These are phyloP conservation scores for Penelope pileata DNA, from an alignment of 2,113 vertebrate genomes.

Conservation along the genomic window DNA sequence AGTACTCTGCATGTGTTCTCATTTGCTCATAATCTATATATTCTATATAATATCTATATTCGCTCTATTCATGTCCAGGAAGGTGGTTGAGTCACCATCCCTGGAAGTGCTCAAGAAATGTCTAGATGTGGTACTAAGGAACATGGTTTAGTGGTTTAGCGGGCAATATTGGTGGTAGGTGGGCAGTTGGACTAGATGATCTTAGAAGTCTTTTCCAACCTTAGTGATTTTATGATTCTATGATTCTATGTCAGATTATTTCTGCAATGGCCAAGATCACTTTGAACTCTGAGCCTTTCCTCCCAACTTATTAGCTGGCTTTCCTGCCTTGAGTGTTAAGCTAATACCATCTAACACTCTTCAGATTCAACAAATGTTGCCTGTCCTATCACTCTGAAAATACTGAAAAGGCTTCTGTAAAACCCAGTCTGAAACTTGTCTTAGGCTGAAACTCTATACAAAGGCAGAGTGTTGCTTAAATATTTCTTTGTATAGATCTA, in stretches of 20 bases:
- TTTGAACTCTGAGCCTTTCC: neutral
- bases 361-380: neutral
- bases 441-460: conserved; percentile 1
- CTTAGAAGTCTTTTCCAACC: no score
- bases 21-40: neutral
- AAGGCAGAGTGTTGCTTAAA: conserved; percentile 47
- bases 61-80: no score
- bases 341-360: conserved; percentile 5
- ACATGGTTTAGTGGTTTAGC: no score
- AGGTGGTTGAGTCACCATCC: no score
- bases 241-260: neutral
- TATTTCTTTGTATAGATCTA: conserved; percentile 27
- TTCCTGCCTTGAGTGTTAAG: neutral
- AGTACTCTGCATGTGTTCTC: neutral
- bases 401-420: neutral
- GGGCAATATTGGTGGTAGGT: no score
- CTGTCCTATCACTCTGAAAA: neutral
- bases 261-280: neutral
- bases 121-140: no score
- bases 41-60: no score
- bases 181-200: no score
- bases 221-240: no score
- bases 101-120: no score
- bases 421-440: neutral
- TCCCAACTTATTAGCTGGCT: neutral